Evolutionary conservation across 2,888 invertebrate species (phyloP), one percentile per base, ranked within the genome.

Genomic region (Amitus sp.): DNA sequence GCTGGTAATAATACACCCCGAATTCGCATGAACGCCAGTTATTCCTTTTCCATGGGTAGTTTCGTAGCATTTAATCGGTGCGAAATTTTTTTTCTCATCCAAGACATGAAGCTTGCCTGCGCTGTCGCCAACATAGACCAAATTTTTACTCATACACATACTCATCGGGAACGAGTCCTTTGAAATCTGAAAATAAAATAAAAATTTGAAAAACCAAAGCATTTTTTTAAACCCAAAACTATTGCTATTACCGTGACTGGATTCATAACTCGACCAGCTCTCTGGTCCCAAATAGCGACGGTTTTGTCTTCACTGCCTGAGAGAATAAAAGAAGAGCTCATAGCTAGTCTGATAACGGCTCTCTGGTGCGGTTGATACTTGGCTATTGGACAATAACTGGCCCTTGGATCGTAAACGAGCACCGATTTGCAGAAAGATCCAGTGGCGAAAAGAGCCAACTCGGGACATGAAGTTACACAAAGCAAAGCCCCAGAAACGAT

Each of bases 231-330:
- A n/a, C n/a, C n/a, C n/a, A 23, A 7, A 23, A 23, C 23, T 5
- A 23, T 23, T 46, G 28, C 23, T 4, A 46, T 66, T 72, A 80
- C 79, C 62, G 60, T 70, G 17, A 78, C 62, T 17, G 67, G 71
- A 56, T 78, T 77, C 53, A 86, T 58, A 4, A 83, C 73, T 73
- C 83, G 84, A 15, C 85, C 83, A 30, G 86, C 85, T 47, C 84
- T 83, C 73, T 83, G 83, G 72, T 88, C 88, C 83, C 84, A 88
- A 30, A 87, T 75, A 23, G 85, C 84, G 62, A 88, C 79, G 2
- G 86, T 85, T 75, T 82, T 85, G 64, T 88, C 87, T 68, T 87
- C 87, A 66, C 87, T 87, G 1, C 86, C 83, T 15, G 87, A 87
- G 30, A 87, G 84, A 58, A 88, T 79, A 72, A 85, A 83, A 63